Evolutionary conservation across 2,113 vertebrate genomes (phyloP), one percentile per base, ranked within the genome.

Genomic region (Toxotes chatareus): DNA sequence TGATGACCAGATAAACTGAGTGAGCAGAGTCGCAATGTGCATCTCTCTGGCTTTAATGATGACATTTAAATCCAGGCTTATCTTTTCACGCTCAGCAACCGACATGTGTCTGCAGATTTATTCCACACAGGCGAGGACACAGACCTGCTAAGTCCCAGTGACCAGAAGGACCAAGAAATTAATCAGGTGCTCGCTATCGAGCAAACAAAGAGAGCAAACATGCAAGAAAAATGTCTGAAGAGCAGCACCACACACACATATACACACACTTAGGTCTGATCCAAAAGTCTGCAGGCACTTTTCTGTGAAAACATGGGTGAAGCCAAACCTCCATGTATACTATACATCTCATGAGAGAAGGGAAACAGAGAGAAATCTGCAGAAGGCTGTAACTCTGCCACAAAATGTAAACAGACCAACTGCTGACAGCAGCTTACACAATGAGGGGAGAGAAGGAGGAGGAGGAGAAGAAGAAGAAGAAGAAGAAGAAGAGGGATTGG

Each of bases 21-120:
- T 7, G 17, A 76, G 31, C 36, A 1, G 10, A 23, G 13, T 66
- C 59, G 57, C 40, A 65, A 17, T 38, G 69, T 62, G 57, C 34
- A 47, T 64, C 56, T 49, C 44, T 73, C 72, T 55, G 77, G 72
- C 47, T 83, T 85, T 68, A 68, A 82, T 17, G 40, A 31, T 70
- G 57, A 80, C 65, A 84, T 81, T 79, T 62, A 56, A 72, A 89
- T 80, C 68, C 61, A 69, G 65, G 66, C 14, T 78, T 86, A 84
- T 67, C 62, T 62, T 27, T 72, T 65, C 49, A 23, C 1, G 44
- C 46, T 46, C 42, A 23, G 49, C 36, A 31, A 51, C 36, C 4
- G 21, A 44, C 42, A n/a, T 49, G 49, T 11, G 44, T 70, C 19
- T 19, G 8, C 51, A 76, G 56, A 69, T 82, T 46, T 67, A 59